A percentile compares a stretch with the other conserved stretches of the same genome.
phyloP scores from a whole-genome alignment of 2,797 vertebrate species.

The Onychomys arenicola region DNA sequence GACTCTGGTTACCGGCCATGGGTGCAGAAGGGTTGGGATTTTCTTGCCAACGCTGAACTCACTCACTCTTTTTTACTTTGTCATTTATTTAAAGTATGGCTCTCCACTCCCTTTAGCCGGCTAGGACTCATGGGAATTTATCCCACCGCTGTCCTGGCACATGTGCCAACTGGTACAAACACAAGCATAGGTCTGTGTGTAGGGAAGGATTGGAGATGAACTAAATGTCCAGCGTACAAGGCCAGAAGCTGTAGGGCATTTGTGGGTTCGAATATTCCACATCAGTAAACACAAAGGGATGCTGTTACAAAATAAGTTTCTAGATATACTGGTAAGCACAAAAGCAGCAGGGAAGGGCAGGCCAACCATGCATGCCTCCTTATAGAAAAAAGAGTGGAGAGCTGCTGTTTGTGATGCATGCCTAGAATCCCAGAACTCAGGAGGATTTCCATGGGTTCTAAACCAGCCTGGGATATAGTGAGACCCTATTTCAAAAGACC shows the following conservation, averaged over 20 bases:
- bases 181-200: background rate
- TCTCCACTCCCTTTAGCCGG: background rate
- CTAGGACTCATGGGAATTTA: background rate
- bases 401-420: background rate
- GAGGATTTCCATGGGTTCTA: background rate
- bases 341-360: background rate
- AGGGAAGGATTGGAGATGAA: background rate
- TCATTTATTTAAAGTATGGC: slow-evolving; percentile 21
- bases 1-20: background rate
- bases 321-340: background rate
- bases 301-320: background rate
- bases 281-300: background rate
- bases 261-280: background rate
- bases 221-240: background rate
- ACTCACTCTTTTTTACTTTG: background rate
- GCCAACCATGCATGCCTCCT: background rate
- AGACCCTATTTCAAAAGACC: background rate
- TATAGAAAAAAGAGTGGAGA: background rate
- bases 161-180: background rate
- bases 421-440: background rate
- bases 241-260: background rate
- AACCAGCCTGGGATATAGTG: background rate
- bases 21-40: background rate
- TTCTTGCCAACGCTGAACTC: slow-evolving; percentile 41
- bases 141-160: background rate